Base-by-base conservation (phyloP, 2,888 invertebrate species). In the Furcula furcula region DNA sequence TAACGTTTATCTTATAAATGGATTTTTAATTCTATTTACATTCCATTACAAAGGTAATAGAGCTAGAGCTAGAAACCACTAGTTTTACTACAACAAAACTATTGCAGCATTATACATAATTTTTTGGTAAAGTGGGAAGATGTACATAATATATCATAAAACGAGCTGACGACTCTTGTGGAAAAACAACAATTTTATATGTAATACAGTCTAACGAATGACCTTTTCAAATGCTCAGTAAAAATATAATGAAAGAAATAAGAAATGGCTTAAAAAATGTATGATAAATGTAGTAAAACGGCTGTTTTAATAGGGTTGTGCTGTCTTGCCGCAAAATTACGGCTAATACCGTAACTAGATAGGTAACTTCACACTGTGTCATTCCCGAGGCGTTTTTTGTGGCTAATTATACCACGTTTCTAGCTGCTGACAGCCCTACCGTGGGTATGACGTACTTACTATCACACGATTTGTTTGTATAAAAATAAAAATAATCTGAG, bases 251-350 rank as follows among this genome's bases (percentile, higher is more conserved):
- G 6, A 12, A 26, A 12, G 7, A 14, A 14, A 15, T 14, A 62
- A 45, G 44, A 57, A 56, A 62, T 53, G 49, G n/a, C n/a, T n/a
- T n/a, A 51, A 60, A 61, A 60, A 66, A 65, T 51, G 41, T 57
- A 60, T 70, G 65, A 73, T 72, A 64, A 74, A 76, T 74, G 73
- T 64, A 63, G 53, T 65, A 65, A 65, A 71, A 68, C 69, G 65
- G 62, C 66, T 49, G 60, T 57, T 67, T 66, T 69, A 74, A 73
- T 71, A 71, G 71, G 61, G 54, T 48, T 67, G 61, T 70, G 65
- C 67, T 50, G 68, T 75, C 70, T 69, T 49, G 57, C 59, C 60
- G 57, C 56, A 65, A 74, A 77, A 75, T 72, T 70, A 62, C 66
- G 46, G 54, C 59, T 61, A 61, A 65, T 71, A 49, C 54, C 36